phyloP scores from a whole-genome alignment of 2,888 invertebrate genomes.

The Clistopyga incitator region DNA sequence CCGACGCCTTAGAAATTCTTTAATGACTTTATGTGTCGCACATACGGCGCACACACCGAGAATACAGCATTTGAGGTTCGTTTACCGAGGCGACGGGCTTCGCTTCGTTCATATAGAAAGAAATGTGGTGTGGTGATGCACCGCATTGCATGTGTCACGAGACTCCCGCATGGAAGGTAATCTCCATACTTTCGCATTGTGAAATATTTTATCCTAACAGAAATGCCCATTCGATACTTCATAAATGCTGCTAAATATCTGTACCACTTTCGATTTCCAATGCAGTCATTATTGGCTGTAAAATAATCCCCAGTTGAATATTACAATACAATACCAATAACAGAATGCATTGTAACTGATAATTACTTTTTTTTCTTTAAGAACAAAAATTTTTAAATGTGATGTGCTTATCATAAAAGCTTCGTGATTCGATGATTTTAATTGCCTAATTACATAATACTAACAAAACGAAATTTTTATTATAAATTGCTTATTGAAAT shows the following conservation, averaged over 20 bases:
- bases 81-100: constrained; percentile 62
- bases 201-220: constrained; percentile 23
- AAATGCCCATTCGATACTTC: neutral
- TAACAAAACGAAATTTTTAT: neutral
- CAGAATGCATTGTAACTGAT: neutral
- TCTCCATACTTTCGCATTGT: constrained; percentile 28
- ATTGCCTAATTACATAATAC: too few relatives aligned
- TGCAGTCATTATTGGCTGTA: neutral
- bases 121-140: constrained; percentile 52
- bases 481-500: neutral
- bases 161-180: constrained; percentile 36
- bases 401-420: neutral
- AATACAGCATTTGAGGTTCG: constrained; percentile 69
- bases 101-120: constrained; percentile 46
- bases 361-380: neutral
- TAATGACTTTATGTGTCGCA: constrained; percentile 79
- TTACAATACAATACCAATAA: neutral
- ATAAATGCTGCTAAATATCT: neutral
- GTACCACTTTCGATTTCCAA: constrained; percentile 1
- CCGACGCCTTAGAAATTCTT: constrained; percentile 82
- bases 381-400: neutral
- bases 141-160: constrained; percentile 54
- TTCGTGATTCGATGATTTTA: too few relatives aligned
- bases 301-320: neutral
- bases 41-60: constrained; percentile 67